phyloP scores from a whole-genome alignment of 2,888 invertebrate genomes.

The Leucophora obtusa region DNA sequence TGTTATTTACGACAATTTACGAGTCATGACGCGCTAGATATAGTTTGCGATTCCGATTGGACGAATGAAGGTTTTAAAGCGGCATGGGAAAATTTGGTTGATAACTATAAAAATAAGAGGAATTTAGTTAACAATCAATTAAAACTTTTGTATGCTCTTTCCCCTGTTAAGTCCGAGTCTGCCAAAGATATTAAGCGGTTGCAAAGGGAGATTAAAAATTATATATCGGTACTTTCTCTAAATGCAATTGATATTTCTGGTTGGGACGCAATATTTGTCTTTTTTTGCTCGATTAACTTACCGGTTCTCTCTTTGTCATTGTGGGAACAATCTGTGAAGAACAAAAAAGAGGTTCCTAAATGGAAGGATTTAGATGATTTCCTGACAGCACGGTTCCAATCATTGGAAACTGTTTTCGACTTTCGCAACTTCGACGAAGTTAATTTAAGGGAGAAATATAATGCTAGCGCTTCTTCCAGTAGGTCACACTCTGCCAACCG shows the following conservation, averaged over 20 bases:
- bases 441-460: no score
- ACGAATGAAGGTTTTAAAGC: background rate
- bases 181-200: background rate
- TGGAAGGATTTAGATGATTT: no score
- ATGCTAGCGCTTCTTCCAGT: no score
- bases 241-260: background rate
- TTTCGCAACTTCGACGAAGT: no score
- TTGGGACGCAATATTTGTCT: background rate
- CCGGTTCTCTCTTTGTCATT: background rate
- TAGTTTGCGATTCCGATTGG: no score
- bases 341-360: background rate
- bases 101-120: background rate
- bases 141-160: background rate
- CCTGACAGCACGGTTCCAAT: no score
- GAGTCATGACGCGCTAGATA: background rate
- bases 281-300: background rate
- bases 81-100: background rate
- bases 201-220: background rate
- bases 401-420: no score
- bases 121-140: background rate
- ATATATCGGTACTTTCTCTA: background rate
- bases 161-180: background rate
- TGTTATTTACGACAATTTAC: background rate
- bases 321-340: background rate
- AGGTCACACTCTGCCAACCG: no score